Evolutionary conservation across 2,113 vertebrate species (phyloP), one percentile per base, ranked within the genome.

Genomic region (Anarhynchus alexandrinus): DNA sequence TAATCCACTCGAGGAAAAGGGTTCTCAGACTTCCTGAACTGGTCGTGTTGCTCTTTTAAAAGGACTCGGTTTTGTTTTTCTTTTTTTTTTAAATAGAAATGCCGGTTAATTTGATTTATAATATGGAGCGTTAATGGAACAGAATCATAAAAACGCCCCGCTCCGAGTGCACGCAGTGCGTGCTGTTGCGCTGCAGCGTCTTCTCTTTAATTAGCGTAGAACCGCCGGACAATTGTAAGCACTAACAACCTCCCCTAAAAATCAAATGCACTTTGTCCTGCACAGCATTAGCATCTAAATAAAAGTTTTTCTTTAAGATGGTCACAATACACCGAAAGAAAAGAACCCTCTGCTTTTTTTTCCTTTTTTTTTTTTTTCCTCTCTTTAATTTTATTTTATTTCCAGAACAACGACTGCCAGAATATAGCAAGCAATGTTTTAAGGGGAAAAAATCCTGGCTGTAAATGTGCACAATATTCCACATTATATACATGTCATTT

Each of bases 401-500:
- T 51, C 80, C 94, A 96, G 95, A 94, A 79, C 87, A 85, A 77
- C 27, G 86, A 51, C 94, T 95, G 96, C 97, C 97, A 98, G 96
- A 81, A 94, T 29, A 94, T 57, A 87, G 96, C 92, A 92, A 97
- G 94, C 93, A 62, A 86, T 91, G 96, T 98, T 95, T 97, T 96
- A 97, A 96, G 93, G 97, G 96, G 86, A 76, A 55, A 97, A 96
- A 98, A 95, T 97, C 97, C 97, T 78, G 99, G 98, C 99, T 99
- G 99, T 98, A 99, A 99, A 99, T 99, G 99, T 99, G 99, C 99
- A 99, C 99, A 99, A 98, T 99, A 99, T 99, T 99, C 98, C 98
- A 98, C 98, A 99, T 99, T 99, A 99, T 99, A 99, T 99, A 98
- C 98, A 98, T 99, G 99, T 99, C 99, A 99, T 98, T 99, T 98